A percentile compares a stretch with the other conserved stretches of the same genome.
Conservation (phyloP, 2,797 vertebrate species). For the Eremophila alpestris region DNA sequence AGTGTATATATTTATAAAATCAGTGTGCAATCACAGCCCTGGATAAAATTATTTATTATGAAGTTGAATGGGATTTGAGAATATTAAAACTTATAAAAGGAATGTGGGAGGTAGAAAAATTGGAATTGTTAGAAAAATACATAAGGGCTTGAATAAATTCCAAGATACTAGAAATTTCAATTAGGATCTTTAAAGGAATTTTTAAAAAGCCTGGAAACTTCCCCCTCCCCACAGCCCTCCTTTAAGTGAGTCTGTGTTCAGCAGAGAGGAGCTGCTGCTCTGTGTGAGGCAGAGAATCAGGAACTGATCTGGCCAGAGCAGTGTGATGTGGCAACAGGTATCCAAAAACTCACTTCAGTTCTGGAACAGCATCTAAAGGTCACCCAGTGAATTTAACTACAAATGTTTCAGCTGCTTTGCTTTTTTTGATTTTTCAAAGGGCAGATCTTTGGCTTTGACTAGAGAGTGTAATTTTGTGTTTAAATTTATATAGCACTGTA, state of each 20-base stretch:
- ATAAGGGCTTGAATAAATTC: not conserved
- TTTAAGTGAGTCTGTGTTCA: not conserved
- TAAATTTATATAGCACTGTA: not conserved
- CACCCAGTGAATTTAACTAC: not conserved
- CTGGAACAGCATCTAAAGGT: not conserved
- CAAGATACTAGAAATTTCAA: not conserved
- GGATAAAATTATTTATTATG: not conserved
- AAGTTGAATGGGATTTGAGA: not conserved
- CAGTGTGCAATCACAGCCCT: not conserved
- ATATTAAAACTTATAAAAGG: not conserved
- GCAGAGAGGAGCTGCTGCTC: not conserved
- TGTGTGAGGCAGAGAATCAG: not conserved
- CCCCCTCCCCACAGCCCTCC: not conserved
- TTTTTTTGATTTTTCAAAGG: not conserved
- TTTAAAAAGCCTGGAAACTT: not conserved
- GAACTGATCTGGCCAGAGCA: not conserved
- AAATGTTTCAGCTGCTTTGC: not conserved
- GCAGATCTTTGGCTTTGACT: not conserved
- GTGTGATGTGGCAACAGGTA: not conserved
- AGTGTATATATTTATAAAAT: not conserved
- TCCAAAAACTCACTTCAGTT: not conserved
- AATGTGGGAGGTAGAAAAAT: not conserved
- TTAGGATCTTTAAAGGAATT: not conserved
- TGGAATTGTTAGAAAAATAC: not conserved
- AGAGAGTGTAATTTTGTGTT: not conserved